Conservation (phyloP, 2,797 vertebrate species). For the Enoplosus armatus region DNA sequence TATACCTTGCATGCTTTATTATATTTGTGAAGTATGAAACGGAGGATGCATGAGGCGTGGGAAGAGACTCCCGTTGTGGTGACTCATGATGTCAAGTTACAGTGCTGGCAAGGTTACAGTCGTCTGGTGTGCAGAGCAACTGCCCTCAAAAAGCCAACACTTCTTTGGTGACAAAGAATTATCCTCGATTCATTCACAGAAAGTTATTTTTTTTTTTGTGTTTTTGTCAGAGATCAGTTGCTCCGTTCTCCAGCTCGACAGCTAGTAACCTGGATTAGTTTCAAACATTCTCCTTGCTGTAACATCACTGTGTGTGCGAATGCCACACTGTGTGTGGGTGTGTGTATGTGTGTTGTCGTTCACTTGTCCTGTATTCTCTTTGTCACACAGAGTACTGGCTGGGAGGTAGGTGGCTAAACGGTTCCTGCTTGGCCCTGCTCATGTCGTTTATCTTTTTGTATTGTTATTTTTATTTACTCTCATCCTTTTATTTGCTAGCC, state of each 20-base stretch:
- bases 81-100: constrained; percentile 32
- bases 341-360: constrained; percentile 70
- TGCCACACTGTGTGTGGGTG: constrained; percentile 33
- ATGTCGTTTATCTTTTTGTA: constrained; percentile 60
- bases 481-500: constrained; percentile 89
- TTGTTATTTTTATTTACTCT: constrained; percentile 51
- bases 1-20: constrained; percentile 48
- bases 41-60: constrained; percentile 37
- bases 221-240: background rate
- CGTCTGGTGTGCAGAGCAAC: constrained; percentile 37
- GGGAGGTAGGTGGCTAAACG: constrained; percentile 99
- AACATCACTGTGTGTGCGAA: constrained; percentile 46
- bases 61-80: constrained; percentile 29
- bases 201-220: background rate
- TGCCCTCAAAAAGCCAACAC: constrained; percentile 11
- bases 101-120: constrained; percentile 39
- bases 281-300: constrained; percentile 43
- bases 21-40: constrained; percentile 31
- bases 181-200: background rate
- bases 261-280: constrained; percentile 42
- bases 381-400: constrained; percentile 99
- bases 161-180: background rate
- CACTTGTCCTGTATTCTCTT: constrained; percentile 91
- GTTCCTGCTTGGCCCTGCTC: constrained; percentile 93
- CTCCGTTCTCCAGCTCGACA: constrained; percentile 41